Conservation (phyloP, 2,797 vertebrate species). For the Philypnodon macrostomus region DNA sequence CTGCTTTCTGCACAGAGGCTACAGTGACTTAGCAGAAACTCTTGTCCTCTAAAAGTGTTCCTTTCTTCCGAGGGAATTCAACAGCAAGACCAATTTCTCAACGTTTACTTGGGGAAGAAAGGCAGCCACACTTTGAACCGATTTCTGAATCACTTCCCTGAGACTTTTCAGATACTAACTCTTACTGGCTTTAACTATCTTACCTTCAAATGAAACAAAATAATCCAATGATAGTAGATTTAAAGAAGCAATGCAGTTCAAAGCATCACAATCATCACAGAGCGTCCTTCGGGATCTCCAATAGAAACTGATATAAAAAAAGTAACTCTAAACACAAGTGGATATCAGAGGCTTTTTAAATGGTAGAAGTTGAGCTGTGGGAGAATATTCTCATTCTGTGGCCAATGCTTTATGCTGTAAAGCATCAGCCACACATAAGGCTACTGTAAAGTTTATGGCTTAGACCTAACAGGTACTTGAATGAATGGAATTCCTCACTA, state of each 20-base stretch:
- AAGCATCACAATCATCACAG: slow-evolving; percentile 30
- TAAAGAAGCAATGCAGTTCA: slow-evolving; percentile 25
- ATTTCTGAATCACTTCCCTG: background rate
- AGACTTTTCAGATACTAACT: slow-evolving; percentile 21
- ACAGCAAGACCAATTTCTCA: slow-evolving; percentile 36
- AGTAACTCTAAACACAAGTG: slow-evolving; percentile 27
- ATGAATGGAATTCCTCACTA: no score
- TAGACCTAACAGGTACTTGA: no score
- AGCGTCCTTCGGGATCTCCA: slow-evolving; percentile 41
- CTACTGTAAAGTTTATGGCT: no score
- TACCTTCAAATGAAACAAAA: slow-evolving; percentile 22
- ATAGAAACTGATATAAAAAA: slow-evolving; percentile 51
- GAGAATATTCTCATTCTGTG: slow-evolving; percentile 46
- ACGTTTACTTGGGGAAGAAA: slow-evolving; percentile 17
- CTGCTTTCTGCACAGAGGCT: slow-evolving; percentile 30
- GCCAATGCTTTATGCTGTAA: slow-evolving; percentile 6
- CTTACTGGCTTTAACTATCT: slow-evolving; percentile 4
- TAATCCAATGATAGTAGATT: slow-evolving; percentile 11
- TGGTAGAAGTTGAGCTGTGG: slow-evolving; percentile 18
- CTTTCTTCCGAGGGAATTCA: slow-evolving; percentile 36
- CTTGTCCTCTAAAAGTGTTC: slow-evolving; percentile 31
- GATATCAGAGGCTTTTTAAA: slow-evolving; percentile 20
- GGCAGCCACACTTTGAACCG: slow-evolving; percentile 10
- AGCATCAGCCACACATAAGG: no score
- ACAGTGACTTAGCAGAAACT: slow-evolving; percentile 34